Evolutionary conservation across 2,113 vertebrate species (phyloP).

Genomic region (Gallinago media): DNA sequence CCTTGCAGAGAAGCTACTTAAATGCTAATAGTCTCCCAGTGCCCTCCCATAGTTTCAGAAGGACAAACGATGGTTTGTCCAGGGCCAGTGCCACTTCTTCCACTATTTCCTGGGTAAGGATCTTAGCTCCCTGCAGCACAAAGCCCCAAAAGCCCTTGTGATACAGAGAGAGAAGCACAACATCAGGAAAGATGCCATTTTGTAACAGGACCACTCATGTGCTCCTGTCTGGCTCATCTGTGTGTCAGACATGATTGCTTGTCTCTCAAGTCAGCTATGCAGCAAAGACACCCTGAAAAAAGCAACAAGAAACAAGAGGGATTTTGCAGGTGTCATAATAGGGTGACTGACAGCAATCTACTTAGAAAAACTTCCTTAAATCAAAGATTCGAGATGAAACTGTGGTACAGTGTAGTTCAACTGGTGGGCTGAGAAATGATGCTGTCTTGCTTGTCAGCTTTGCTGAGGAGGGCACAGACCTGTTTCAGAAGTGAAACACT

Average conservation of each 20-base stretch:
- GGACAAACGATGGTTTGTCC: fast-evolving
- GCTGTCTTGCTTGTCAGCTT: neutral
- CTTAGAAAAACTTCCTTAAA: neutral
- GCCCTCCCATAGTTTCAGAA: neutral
- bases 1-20: neutral
- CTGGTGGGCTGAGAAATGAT: neutral
- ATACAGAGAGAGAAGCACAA: neutral
- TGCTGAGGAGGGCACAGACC: neutral
- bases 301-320: neutral
- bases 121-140: neutral
- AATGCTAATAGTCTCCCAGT: neutral
- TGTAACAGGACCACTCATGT: neutral
- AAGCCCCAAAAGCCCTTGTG: neutral
- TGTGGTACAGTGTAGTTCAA: neutral
- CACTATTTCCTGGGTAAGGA: neutral
- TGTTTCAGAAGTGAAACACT: neutral
- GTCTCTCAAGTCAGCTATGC: neutral
- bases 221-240: neutral
- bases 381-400: neutral
- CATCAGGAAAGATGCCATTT: neutral
- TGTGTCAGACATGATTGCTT: neutral
- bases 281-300: neutral
- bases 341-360: neutral
- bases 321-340: neutral
- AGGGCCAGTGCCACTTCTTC: neutral